Conservation (phyloP, 2,888 invertebrate species). For the Aporophyla lueneburgensis region DNA sequence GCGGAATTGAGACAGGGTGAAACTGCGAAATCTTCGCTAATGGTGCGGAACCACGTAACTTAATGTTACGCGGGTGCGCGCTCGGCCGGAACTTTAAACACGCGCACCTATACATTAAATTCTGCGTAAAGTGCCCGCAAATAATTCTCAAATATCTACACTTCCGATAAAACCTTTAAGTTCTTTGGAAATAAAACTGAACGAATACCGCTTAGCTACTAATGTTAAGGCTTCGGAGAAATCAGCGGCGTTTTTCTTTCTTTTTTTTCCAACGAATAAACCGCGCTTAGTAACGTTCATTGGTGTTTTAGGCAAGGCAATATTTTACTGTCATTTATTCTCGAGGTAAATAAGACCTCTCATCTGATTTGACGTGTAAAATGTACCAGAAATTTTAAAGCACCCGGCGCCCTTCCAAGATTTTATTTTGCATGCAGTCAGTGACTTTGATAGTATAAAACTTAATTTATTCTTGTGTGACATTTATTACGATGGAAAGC, state of each 20-base stretch:
- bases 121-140: slow-evolving; percentile 69
- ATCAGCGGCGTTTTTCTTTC: slow-evolving; percentile 62
- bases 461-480: slow-evolving; percentile 30
- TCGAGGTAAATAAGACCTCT: slow-evolving; percentile 64
- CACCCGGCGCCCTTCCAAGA: slow-evolving; percentile 45
- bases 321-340: slow-evolving; percentile 72
- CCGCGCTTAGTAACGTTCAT: slow-evolving; percentile 61
- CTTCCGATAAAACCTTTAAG: slow-evolving; percentile 64
- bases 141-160: slow-evolving; percentile 59
- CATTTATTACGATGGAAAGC: neutral
- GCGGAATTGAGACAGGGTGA: slow-evolving; percentile 83
- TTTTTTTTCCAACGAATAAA: slow-evolving; percentile 60
- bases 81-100: slow-evolving; percentile 67
- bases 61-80: slow-evolving; percentile 73
- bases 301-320: slow-evolving; percentile 65
- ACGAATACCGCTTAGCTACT: slow-evolving; percentile 68
- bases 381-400: slow-evolving; percentile 61
- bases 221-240: slow-evolving; percentile 63
- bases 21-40: slow-evolving; percentile 84
- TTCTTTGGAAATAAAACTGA: slow-evolving; percentile 70
- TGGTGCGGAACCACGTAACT: slow-evolving; percentile 83
- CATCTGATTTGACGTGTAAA: slow-evolving; percentile 57
- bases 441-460: slow-evolving; percentile 43
- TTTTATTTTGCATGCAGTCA: slow-evolving; percentile 53
- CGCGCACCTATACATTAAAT: slow-evolving; percentile 65